Evolutionary conservation across 2,888 invertebrate genomes (phyloP).

Genomic region (Rhagium mordax): DNA sequence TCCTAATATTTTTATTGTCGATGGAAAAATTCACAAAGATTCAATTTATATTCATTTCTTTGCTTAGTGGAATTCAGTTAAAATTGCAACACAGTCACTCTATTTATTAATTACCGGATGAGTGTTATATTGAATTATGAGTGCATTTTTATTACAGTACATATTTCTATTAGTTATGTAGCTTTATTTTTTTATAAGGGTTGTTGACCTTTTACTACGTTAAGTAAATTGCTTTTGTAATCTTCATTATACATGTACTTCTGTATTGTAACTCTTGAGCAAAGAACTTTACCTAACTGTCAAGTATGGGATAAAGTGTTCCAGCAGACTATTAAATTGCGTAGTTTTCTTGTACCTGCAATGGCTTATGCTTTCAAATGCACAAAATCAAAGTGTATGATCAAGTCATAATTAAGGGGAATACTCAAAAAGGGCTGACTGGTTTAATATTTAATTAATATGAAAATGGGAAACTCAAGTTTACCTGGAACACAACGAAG

Average conservation of each 20-base stretch:
- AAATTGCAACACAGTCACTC: background rate
- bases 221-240: too few relatives aligned
- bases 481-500: conserved; percentile 9
- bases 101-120: background rate
- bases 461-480: conserved; percentile 4
- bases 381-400: background rate
- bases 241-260: too few relatives aligned
- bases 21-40: background rate
- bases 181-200: too few relatives aligned
- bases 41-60: background rate
- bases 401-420: background rate
- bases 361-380: background rate
- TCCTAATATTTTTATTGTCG: background rate
- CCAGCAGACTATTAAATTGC: background rate
- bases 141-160: too few relatives aligned
- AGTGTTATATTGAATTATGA: too few relatives aligned
- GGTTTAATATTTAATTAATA: conserved; percentile 1
- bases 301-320: too few relatives aligned
- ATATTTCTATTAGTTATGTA: too few relatives aligned
- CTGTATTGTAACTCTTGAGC: too few relatives aligned
- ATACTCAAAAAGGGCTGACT: background rate
- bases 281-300: too few relatives aligned
- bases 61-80: background rate
- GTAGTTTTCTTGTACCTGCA: background rate
- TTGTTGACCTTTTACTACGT: too few relatives aligned